A percentile compares a stretch with the other conserved stretches of the same genome.
Conservation (phyloP, 2,113 vertebrate genomes). For the Egretta garzetta region DNA sequence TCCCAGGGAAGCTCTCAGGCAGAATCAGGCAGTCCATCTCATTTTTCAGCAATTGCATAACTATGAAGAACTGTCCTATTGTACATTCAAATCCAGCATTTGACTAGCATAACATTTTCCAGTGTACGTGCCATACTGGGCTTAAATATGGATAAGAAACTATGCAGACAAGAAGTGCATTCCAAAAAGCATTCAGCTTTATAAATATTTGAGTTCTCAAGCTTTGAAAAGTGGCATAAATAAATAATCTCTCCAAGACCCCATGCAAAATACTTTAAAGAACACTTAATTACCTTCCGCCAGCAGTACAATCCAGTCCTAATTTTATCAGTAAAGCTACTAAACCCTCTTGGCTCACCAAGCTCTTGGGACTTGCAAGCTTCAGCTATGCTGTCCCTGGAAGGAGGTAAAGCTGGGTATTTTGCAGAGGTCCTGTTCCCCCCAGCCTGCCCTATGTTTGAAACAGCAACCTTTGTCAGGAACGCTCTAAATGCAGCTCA, state of each 20-base stretch:
- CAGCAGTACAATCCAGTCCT: neutral
- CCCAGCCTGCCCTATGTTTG: neutral
- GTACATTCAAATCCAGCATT: neutral
- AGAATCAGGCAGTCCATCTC: neutral
- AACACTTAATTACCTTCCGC: constrained; percentile 4
- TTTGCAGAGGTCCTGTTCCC: neutral
- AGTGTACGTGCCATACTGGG: neutral
- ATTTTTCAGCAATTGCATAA: constrained; percentile 20
- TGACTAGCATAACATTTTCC: constrained; percentile 57
- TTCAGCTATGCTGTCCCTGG: neutral
- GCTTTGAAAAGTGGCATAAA: constrained; percentile 42
- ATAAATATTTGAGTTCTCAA: constrained; percentile 43
- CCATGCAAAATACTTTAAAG: constrained; percentile 29
- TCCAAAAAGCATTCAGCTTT: constrained; percentile 57
- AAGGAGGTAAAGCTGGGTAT: neutral
- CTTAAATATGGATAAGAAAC: constrained; percentile 52
- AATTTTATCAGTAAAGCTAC: constrained; percentile 4
- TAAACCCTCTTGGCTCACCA: neutral
- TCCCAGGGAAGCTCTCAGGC: neutral
- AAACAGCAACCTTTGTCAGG: neutral
- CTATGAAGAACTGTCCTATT: neutral
- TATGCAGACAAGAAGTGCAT: constrained; percentile 25
- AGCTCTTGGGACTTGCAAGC: neutral
- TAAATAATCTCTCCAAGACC: constrained; percentile 15
- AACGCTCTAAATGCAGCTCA: neutral